Evolutionary conservation across 2,797 vertebrate genomes (phyloP).

Genomic region (Acrocephalus scirpaceus): DNA sequence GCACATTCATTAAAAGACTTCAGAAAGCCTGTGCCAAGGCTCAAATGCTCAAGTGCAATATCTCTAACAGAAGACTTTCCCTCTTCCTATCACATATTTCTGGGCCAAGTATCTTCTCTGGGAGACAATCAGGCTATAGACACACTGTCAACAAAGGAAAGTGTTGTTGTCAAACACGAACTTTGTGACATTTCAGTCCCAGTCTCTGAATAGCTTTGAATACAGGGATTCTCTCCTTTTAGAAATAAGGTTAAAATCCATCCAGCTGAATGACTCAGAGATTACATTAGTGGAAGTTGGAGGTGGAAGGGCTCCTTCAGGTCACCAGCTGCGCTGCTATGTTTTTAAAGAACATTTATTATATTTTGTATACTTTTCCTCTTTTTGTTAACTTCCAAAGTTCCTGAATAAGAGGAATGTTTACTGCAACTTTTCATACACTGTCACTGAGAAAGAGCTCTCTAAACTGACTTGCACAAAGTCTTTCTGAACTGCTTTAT

Average conservation of each 20-base stretch:
- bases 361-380: background rate
- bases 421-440: background rate
- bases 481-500: background rate
- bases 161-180: background rate
- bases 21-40: background rate
- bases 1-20: background rate
- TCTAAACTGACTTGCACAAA: background rate
- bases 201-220: background rate
- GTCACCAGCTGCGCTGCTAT: background rate
- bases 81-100: background rate
- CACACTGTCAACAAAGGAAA: background rate
- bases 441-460: background rate
- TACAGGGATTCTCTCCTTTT: background rate
- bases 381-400: background rate
- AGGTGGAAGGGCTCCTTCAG: background rate
- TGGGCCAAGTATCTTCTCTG: background rate
- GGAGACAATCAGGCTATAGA: background rate
- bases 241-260: background rate
- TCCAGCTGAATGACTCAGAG: background rate
- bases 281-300: background rate
- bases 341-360: background rate
- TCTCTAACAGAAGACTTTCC: background rate
- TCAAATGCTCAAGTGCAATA: background rate
- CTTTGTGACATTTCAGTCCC: background rate
- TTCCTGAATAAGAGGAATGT: background rate